phyloP scores from a whole-genome alignment of 2,797 vertebrate genomes.

The Pseudochirops corinnae region DNA sequence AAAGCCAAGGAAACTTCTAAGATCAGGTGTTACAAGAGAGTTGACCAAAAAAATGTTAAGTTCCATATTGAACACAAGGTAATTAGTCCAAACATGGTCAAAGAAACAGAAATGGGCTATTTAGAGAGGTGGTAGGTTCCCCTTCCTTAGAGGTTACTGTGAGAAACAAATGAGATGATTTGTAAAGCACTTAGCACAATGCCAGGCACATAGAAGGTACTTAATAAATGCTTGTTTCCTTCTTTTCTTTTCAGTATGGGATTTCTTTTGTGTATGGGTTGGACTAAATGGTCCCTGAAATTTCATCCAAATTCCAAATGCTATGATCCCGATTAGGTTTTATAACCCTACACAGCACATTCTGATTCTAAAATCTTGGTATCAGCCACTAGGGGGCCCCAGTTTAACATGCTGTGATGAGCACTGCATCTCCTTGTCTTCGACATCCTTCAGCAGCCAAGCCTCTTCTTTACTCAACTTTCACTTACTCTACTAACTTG shows the following conservation, averaged over 20 bases:
- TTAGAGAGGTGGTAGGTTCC: background rate
- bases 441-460: background rate
- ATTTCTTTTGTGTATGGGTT: background rate
- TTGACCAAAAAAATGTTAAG: background rate
- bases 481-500: background rate
- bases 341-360: background rate
- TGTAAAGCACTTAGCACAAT: background rate
- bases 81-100: background rate
- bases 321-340: background rate
- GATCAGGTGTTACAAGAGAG: background rate
- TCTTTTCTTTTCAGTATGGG: background rate
- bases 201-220: background rate
- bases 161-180: background rate
- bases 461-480: background rate
- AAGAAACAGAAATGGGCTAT: background rate
- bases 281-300: background rate
- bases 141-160: background rate
- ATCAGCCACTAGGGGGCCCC: constrained; percentile 51
- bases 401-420: constrained; percentile 40
- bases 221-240: background rate
- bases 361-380: constrained; percentile 13
- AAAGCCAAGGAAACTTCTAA: background rate
- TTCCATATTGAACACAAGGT: background rate
- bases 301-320: constrained; percentile 28
- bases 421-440: background rate